These are phyloP conservation scores for Donacobius atricapilla DNA, from an alignment of 2,113 vertebrate genomes.

Conservation along the genomic window DNA sequence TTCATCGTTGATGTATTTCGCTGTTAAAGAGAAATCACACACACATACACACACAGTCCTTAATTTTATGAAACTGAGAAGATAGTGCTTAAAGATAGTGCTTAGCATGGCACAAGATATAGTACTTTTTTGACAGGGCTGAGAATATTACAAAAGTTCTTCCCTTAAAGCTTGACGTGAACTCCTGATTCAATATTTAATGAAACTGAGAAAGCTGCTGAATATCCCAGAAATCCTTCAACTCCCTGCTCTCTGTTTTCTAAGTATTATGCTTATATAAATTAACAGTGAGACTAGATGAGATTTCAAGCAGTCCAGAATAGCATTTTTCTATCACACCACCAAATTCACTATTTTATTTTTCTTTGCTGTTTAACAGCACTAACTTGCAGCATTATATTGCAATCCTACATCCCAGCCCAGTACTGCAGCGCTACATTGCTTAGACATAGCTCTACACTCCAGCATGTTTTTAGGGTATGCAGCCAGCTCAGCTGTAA, in stretches of 20 bases:
- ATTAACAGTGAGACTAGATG: not conserved
- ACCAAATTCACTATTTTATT: not conserved
- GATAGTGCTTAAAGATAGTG: not conserved
- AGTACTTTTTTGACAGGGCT: not conserved
- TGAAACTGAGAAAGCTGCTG: slow-evolving; percentile 36
- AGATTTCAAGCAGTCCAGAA: slow-evolving; percentile 40
- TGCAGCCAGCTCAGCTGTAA: slow-evolving; percentile 48
- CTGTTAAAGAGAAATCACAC: not conserved
- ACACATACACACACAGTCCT: not conserved
- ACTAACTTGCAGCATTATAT: slow-evolving; percentile 25
- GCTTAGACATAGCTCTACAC: not conserved
- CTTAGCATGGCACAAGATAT: not conserved
- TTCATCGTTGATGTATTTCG: slow-evolving; percentile 2
- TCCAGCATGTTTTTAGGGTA: slow-evolving; percentile 43
- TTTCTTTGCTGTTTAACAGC: not conserved
- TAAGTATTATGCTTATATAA: slow-evolving; percentile 20
- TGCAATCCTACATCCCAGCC: not conserved
- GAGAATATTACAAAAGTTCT: not conserved
- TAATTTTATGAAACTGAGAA: slow-evolving; percentile 4
- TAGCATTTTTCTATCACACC: not conserved
- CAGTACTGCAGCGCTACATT: not conserved
- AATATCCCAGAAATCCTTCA: slow-evolving; percentile 19
- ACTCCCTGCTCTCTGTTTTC: not conserved
- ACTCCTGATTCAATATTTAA: slow-evolving; percentile 54
- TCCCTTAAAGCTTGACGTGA: not conserved